phyloP scores from a whole-genome alignment of 2,797 vertebrate genomes.

The Valencia hispanica region DNA sequence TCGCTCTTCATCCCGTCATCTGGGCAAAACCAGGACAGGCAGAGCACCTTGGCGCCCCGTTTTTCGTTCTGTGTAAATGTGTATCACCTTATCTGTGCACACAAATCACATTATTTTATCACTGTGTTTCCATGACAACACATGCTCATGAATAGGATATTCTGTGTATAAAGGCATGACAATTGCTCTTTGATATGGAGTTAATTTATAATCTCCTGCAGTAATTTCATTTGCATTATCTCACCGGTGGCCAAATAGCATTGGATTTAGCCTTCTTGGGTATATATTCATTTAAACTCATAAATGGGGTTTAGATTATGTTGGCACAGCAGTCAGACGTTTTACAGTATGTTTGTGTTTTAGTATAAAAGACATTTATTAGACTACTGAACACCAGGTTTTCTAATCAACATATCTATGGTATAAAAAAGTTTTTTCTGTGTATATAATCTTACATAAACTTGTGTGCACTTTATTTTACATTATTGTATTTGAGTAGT shows the following conservation, averaged over 20 bases:
- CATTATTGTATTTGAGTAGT: not conserved
- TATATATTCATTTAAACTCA: not conserved
- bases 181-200: not conserved
- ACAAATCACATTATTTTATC: constrained; percentile 23
- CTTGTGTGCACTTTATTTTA: not conserved
- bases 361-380: not conserved
- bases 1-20: constrained; percentile 13
- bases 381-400: not conserved
- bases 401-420: not conserved
- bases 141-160: constrained; percentile 7
- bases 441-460: not conserved
- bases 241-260: too few species aligned
- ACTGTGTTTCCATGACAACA: constrained; percentile 56
- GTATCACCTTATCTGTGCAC: not conserved
- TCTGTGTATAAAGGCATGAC: not conserved
- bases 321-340: not conserved
- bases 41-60: not conserved
- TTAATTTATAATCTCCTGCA: not conserved
- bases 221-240: not conserved
- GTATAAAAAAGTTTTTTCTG: not conserved
- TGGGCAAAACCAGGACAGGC: constrained; percentile 19
- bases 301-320: not conserved
- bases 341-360: constrained; percentile 2
- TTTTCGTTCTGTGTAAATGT: constrained; percentile 2
- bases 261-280: not conserved